Base-by-base conservation (phyloP, 2,113 vertebrate genomes). In the Lophotis ruficrista region DNA sequence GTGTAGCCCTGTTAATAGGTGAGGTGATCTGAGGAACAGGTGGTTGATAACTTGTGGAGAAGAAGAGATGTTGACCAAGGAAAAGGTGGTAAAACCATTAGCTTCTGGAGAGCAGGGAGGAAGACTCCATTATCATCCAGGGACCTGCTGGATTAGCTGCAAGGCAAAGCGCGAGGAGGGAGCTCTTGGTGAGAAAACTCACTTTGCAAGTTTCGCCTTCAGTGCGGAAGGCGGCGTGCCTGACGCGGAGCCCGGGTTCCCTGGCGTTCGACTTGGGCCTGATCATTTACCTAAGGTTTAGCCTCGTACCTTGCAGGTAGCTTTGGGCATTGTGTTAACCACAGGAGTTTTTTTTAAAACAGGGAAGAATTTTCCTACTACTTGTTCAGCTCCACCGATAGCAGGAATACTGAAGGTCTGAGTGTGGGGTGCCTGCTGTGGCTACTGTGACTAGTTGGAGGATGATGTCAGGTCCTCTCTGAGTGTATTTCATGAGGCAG, bases 341-440 rank as follows among this genome's bases (percentile, higher is more conserved):
- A 35, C 21, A 14, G 35, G 41, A 51, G 18, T 6, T 43, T 2
- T 16, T n/a, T 84, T 62, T 45, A 7, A 79, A 94, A 24, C 5
- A 1, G 51, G 50, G 25, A 51, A 28, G 14, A 54, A 11, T 71
- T 72, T 73, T 89, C n/a, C 12, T 53, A 18, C 14, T 61, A 38
- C 4, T 75, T 23, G 23, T 61, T 86, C 41, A 66, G 68, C n/a
- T 91, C 30, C 41, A 22, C 10, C n/a, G 53, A 30, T 24, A 33
- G n/a, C 50, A 48, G 61, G 31, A 82, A 35, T 20, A 43, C 31
- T 25, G 23, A 2, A 5, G n/a, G 31, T 47, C 6, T 0, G 0
- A 27, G 24, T 8, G 13, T 17, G 64, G 5, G n/a, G 4, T 83
- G 19, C 12, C 47, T 48, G 73, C 56, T 58, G 35, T 28, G 38